Conservation (phyloP, 2,888 invertebrate species). For the Pecten maximus region DNA sequence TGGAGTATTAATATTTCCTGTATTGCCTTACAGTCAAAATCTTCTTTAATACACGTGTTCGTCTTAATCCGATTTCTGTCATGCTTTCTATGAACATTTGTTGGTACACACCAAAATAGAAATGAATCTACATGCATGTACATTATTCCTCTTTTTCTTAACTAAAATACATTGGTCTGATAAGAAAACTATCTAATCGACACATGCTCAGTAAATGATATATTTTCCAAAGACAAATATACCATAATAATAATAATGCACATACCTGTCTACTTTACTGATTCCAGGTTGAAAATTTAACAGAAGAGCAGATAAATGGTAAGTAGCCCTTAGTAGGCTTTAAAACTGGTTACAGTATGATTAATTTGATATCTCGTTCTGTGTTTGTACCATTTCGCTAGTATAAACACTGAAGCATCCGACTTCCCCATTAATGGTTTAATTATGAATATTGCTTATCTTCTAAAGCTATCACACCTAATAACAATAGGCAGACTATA, state of each 20-base stretch:
- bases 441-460: too few relatives aligned
- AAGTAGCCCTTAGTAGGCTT: too few relatives aligned
- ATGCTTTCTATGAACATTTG: too few relatives aligned
- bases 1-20: background rate
- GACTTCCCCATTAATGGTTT: too few relatives aligned
- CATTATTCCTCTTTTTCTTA: background rate
- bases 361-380: too few relatives aligned
- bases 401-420: too few relatives aligned
- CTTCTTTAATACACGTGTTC: background rate
- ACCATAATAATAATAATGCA: background rate
- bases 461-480: too few relatives aligned
- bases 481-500: too few relatives aligned
- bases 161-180: background rate
- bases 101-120: background rate
- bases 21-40: background rate
- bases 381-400: too few relatives aligned
- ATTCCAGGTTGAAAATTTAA: background rate
- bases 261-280: background rate
- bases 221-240: too few relatives aligned
- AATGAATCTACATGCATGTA: background rate
- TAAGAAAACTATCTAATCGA: background rate
- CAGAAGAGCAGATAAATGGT: conserved; percentile 21
- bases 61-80: background rate
- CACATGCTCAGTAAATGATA: too few relatives aligned
- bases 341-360: too few relatives aligned